These are phyloP conservation scores for Manis crassicaudata DNA, from an alignment of 2,797 vertebrate genomes.

Conservation along the genomic window DNA sequence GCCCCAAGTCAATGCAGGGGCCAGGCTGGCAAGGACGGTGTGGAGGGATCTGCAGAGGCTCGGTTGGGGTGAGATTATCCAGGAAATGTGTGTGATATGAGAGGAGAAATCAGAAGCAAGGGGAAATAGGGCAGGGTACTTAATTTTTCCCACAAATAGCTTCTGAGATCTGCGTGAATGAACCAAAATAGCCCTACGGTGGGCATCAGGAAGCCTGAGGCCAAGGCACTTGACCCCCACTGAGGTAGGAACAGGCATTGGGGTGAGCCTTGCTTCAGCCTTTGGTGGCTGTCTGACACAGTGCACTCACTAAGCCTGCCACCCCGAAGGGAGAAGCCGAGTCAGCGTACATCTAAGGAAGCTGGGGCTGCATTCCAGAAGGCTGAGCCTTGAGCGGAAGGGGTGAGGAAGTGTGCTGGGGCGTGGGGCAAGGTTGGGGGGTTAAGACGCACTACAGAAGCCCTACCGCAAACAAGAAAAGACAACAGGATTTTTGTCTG, in stretches of 20 bases:
- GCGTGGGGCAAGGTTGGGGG: background rate
- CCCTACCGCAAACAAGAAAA: background rate
- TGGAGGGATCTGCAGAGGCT: background rate
- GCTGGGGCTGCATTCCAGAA: background rate
- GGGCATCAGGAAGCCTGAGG: conserved; percentile 36
- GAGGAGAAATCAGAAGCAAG: conserved; percentile 43
- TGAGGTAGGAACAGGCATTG: background rate
- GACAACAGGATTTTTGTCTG: background rate
- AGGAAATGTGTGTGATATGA: conserved; percentile 3
- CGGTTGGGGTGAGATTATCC: background rate
- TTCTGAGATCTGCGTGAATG: background rate
- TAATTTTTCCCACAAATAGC: conserved; percentile 43
- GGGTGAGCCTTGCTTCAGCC: background rate
- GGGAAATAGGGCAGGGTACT: background rate
- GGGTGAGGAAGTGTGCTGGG: background rate
- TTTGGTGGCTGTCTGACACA: background rate
- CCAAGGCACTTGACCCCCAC: background rate
- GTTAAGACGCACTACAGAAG: background rate
- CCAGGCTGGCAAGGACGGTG: background rate
- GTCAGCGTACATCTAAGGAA: background rate
- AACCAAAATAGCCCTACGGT: conserved; percentile 33
- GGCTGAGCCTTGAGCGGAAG: background rate
- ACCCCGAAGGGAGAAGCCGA: background rate
- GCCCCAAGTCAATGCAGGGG: background rate
- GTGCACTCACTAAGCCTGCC: background rate